A percentile compares a stretch with the other conserved stretches of the same genome.
These are phyloP conservation scores for Lutjanus campechanus DNA, from an alignment of 2,797 vertebrate genomes.

Conservation along the genomic window DNA sequence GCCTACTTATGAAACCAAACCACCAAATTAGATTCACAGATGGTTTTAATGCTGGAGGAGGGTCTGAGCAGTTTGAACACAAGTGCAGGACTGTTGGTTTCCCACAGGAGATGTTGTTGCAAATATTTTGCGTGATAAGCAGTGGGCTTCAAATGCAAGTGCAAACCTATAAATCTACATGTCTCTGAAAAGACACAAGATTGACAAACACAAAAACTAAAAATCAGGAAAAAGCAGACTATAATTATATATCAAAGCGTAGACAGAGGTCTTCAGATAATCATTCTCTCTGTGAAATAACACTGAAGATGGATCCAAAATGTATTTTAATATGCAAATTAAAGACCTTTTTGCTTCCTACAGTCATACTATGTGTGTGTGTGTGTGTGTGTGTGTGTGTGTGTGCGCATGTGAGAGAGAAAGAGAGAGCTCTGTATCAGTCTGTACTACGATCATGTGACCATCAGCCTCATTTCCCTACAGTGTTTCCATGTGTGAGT, in stretches of 20 bases:
- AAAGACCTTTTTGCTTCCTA: slow-evolving; percentile 17
- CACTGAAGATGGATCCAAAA: background rate
- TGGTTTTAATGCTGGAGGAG: background rate
- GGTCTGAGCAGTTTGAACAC: background rate
- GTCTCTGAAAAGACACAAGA: background rate
- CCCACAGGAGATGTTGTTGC: background rate
- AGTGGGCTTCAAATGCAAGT: background rate
- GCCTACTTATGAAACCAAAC: too few relatives aligned
- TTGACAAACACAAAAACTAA: background rate
- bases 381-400: background rate
- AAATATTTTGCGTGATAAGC: background rate
- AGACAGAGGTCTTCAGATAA: background rate
- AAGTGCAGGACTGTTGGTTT: slow-evolving; percentile 8
- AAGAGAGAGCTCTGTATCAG: background rate
- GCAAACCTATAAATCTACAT: background rate
- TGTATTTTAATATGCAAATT: background rate
- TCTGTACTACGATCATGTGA: slow-evolving; percentile 6
- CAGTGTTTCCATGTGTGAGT: background rate
- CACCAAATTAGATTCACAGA: background rate
- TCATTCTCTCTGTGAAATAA: background rate
- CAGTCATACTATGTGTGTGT: background rate
- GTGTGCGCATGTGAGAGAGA: background rate
- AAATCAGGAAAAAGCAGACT: background rate
- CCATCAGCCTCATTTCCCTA: slow-evolving; percentile 11
- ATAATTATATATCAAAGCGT: background rate